Evolutionary conservation across 1,140 invertebrate species (phyloP).

Genomic region (Calliphora vicina): DNA sequence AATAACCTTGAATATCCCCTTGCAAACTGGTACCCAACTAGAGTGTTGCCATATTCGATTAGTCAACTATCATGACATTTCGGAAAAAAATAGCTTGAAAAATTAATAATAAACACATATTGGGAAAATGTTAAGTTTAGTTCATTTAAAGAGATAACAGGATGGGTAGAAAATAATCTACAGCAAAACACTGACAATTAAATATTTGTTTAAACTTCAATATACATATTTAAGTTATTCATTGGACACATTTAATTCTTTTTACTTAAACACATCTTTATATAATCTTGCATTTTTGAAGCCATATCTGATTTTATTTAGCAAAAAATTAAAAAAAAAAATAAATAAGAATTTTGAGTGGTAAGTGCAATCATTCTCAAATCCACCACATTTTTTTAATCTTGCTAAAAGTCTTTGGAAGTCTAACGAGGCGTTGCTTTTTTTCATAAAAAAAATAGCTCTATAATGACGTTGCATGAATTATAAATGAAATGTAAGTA

Average conservation of each 20-base stretch:
- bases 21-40: too few species aligned
- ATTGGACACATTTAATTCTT: not conserved
- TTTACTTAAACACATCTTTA: not conserved
- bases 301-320: not conserved
- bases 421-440: constrained; percentile 38
- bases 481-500: not conserved
- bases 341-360: not conserved
- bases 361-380: not conserved
- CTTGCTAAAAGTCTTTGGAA: constrained; percentile 36
- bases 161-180: too few species aligned
- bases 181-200: too few species aligned
- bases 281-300: not conserved
- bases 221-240: not conserved
- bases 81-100: too few species aligned
- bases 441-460: not conserved
- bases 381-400: constrained; percentile 34
- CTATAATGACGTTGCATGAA: not conserved
- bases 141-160: too few species aligned
- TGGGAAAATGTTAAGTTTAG: too few species aligned
- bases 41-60: too few species aligned
- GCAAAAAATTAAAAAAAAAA: not conserved
- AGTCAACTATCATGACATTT: too few species aligned
- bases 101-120: too few species aligned
- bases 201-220: too few species aligned
- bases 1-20: too few species aligned